These are phyloP conservation scores for Caenorhabditis japonica DNA, from an alignment of 2,888 invertebrate genomes.

Conservation along the genomic window DNA sequence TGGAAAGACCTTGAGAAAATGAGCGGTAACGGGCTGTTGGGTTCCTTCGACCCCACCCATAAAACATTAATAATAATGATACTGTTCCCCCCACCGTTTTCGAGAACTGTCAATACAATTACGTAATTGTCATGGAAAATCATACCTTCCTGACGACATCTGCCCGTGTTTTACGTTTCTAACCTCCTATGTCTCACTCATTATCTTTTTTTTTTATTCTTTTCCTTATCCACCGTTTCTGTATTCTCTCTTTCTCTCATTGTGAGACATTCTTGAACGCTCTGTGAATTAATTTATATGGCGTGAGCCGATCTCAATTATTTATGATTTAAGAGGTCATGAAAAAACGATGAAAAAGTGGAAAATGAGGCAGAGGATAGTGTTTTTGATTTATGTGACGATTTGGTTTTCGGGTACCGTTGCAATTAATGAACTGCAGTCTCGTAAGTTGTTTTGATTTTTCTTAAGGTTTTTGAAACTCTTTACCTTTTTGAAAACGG, in stretches of 20 bases:
- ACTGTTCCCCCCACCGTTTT: constrained; percentile 30
- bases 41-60: no score
- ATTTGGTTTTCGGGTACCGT: constrained; percentile 2
- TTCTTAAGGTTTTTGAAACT: no score
- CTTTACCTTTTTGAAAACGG: no score
- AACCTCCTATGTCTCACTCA: not conserved
- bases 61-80: constrained; percentile 55
- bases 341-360: constrained; percentile 27
- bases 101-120: constrained; percentile 56
- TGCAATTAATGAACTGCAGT: not conserved
- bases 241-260: not conserved
- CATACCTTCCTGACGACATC: constrained; percentile 46
- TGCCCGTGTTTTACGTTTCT: constrained; percentile 18
- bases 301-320: no score
- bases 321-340: constrained; percentile 18
- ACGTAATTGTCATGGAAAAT: constrained; percentile 43
- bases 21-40: not conserved
- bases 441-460: constrained; percentile 11
- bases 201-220: not conserved
- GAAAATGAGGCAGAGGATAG: not conserved
- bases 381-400: constrained; percentile 7
- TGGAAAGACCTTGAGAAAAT: constrained; percentile 35
- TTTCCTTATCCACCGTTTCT: not conserved
- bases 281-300: no score
- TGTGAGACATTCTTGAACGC: no score